Evolutionary conservation across 2,888 invertebrate species (phyloP).

Genomic region (Stratiomys singularior): DNA sequence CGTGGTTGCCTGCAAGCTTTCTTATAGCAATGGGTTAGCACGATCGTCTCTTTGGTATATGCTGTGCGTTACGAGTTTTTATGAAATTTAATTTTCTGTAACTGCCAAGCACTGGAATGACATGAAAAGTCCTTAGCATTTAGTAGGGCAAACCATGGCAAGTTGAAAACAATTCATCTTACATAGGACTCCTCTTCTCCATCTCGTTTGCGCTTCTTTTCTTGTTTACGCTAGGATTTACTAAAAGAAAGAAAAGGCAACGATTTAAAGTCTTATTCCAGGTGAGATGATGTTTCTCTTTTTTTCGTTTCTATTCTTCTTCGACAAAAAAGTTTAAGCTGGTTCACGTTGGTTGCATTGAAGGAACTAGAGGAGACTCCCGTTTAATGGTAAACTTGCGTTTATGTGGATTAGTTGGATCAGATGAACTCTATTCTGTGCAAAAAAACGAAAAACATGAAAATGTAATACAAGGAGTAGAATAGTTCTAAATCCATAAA

Average conservation of each 20-base stretch:
- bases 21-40: neutral
- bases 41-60: neutral
- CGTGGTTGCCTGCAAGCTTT: neutral
- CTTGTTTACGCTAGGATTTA: neutral
- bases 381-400: neutral
- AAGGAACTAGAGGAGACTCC: neutral
- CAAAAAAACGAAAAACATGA: no score
- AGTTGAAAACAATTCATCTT: neutral
- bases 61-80: neutral
- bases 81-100: conserved; percentile 24
- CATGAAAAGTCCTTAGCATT: conserved; percentile 3
- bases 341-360: neutral
- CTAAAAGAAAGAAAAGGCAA: neutral
- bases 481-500: no score
- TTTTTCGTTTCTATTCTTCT: no score
- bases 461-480: no score
- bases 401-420: no score
- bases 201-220: neutral
- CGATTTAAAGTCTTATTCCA: neutral
- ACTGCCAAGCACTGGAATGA: conserved; percentile 8
- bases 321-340: neutral
- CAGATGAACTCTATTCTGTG: no score
- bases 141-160: neutral
- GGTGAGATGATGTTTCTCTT: neutral
- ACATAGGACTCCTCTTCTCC: no score